Base-by-base conservation (phyloP, 2,888 invertebrate species). In the Dusona sp. region DNA sequence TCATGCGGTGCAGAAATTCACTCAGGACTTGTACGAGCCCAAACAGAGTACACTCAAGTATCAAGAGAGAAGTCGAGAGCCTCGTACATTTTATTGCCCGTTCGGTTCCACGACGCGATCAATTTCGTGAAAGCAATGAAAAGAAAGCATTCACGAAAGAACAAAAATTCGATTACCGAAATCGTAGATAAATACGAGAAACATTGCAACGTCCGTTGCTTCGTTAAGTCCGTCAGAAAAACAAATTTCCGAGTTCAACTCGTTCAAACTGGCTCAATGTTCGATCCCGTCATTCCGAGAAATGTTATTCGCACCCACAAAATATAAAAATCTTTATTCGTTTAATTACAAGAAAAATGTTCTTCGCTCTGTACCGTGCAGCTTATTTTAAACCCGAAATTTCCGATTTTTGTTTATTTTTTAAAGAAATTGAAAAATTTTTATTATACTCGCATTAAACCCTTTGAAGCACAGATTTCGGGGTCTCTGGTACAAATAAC, bases 71-170 rank as follows among this genome's bases (percentile, higher is more conserved):
- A 45, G 29, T 48, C 22, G 57, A 73, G 73, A 19, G 73, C 61
- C 78, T 80, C 78, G 68, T 81, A 73, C 48, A 25, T 78, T 73
- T 81, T 78, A 57, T 73, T 29, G 61, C 64, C 29, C 22, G 33
- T 73, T 70, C 54, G 61, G 45, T 48, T 13, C 16, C 16, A 4
- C 61, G 61, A 16, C 16, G 67, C 70, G 72, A 38, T 86, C 86
- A 77, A 80, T 83, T 86, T 83, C 72, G 77, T 91, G 90, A 92
- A 91, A 91, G 90, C 91, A 91, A 93, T 93, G 93, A 91, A 93
- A 93, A 92, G 92, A 93, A 93, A 93, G 93, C 93, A 93, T 83
- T 88, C 88, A 84, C 87, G 83, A 88, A 88, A 85, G 90, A 87
- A 84, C 88, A 89, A 90, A 91, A 92, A 93, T 90, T 92, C 90